These are phyloP conservation scores for Lasioglossum malachurum DNA, from an alignment of 2,888 invertebrate species.

Conservation along the genomic window DNA sequence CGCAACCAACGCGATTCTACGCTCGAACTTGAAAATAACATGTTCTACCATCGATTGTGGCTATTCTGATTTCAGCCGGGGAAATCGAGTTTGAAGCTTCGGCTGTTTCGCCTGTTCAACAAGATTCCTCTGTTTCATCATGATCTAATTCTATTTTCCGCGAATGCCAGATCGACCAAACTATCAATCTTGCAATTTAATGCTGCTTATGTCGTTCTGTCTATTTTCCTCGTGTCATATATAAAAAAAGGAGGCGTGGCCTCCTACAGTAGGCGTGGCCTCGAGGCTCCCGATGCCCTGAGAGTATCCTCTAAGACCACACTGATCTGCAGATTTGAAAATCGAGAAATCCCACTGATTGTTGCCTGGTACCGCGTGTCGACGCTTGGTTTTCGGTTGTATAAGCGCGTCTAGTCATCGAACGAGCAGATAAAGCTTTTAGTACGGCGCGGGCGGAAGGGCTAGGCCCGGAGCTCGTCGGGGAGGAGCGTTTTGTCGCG, in stretches of 20 bases:
- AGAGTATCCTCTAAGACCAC: not conserved
- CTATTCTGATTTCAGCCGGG: not conserved
- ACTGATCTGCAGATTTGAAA: not conserved
- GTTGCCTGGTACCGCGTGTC: not conserved
- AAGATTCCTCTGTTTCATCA: not conserved
- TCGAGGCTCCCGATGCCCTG: not conserved
- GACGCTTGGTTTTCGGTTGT: conserved; percentile 20
- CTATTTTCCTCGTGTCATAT: too few relatives aligned
- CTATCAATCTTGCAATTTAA: not conserved
- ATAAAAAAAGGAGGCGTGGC: not conserved
- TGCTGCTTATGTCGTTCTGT: too few relatives aligned
- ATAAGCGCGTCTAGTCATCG: conserved; percentile 65
- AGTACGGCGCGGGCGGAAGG: conserved; percentile 24
- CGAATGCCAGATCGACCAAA: not conserved
- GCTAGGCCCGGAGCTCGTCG: not conserved
- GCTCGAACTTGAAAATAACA: not conserved
- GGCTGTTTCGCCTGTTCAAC: not conserved
- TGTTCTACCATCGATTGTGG: not conserved
- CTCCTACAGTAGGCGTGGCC: too few relatives aligned
- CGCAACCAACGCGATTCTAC: not conserved
- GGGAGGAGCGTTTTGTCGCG: conserved; percentile 43
- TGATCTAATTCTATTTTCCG: not conserved
- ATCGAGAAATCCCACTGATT: not conserved
- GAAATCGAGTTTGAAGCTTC: not conserved
- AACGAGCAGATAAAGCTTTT: conserved; percentile 67